Evolutionary conservation across 2,888 invertebrate species (phyloP), one percentile per base, ranked within the genome.

Genomic region (Volucella bombylans): DNA sequence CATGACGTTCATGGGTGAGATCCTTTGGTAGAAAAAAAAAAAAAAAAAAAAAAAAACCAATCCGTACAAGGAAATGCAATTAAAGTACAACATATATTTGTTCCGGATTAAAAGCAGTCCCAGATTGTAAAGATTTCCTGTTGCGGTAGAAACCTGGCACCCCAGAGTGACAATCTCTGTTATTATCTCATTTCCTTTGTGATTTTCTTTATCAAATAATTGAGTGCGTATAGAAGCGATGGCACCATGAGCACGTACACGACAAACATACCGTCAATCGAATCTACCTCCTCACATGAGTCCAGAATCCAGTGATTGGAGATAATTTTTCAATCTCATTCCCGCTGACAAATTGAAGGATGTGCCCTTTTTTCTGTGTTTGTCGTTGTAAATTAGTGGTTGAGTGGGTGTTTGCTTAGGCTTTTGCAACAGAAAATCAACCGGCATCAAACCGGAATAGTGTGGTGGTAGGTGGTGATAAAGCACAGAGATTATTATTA

Each of bases 111-210:
- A 59, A 11, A 43, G 3, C 55, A 64, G 12, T 38, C 43, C 62
- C 49, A 50, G 64, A 78, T 78, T 62, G 49, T 41, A 41, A 43
- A 8, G 49, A 78, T 64, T 57, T 64, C 69, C 78, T 71, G 78
- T 57, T 78, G 78, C 55, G 62, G 55, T 77, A 49, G 62, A 69
- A 64, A 71, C 50, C 43, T 14, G 64, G 71, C 69, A 47, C 76
- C 77, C 54, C 15, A 50, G 45, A 62, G 69, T 23, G 69, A 78
- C 65, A 65, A 59, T 67, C 78, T 72, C 72, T 79, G 45, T 72
- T 72, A 79, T 79, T 72, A 62, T 55, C 52, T 8, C 49, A 62
- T 77, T 64, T 79, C 64, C 61, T 79, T 59, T 72, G 78, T 61
- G 52, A 45, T 38, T 76, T 47, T 15, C 11, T 57, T 57, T 45